These are phyloP conservation scores for Slavum lentiscoides DNA, from an alignment of 2,888 invertebrate genomes.

Conservation along the genomic window DNA sequence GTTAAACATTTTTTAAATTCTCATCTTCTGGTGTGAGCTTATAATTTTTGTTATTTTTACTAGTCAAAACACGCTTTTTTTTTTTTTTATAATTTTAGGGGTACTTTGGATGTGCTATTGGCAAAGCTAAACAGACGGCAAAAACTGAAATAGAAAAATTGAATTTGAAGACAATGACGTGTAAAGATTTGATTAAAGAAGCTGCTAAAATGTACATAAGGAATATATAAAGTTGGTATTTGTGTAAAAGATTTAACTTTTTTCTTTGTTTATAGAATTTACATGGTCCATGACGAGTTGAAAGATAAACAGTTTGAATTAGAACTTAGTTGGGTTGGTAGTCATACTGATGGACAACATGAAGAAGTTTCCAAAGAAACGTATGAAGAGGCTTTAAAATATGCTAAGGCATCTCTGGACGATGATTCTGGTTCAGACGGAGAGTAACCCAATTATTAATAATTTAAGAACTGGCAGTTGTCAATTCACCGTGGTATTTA, in stretches of 20 bases:
- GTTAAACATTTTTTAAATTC: neutral
- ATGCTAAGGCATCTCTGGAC: constrained; percentile 82
- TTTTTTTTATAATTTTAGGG: constrained; percentile 67
- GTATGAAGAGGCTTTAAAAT: constrained; percentile 81
- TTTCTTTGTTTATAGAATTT: constrained; percentile 66
- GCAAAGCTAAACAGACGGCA: constrained; percentile 98
- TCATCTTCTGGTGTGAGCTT: neutral
- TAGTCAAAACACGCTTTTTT: neutral
- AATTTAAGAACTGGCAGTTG: constrained; percentile 11
- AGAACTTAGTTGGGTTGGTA: constrained; percentile 92
- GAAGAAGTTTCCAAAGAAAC: constrained; percentile 77
- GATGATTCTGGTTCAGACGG: constrained; percentile 85
- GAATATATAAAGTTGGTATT: constrained; percentile 1
- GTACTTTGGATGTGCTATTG: constrained; percentile 94
- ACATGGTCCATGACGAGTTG: constrained; percentile 87
- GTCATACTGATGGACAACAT: constrained; percentile 77
- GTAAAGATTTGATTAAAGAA: constrained; percentile 86
- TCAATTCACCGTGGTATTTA: constrained; percentile 30
- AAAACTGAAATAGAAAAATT: constrained; percentile 99
- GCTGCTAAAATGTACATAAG: constrained; percentile 82
- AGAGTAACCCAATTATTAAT: constrained; percentile 67
- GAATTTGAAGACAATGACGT: constrained; percentile 81
- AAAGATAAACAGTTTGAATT: constrained; percentile 95
- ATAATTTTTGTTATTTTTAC: too few species aligned
- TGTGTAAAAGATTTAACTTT: constrained; percentile 6